Conservation (phyloP, 1,140 invertebrate species). For the Saccostrea echinata region DNA sequence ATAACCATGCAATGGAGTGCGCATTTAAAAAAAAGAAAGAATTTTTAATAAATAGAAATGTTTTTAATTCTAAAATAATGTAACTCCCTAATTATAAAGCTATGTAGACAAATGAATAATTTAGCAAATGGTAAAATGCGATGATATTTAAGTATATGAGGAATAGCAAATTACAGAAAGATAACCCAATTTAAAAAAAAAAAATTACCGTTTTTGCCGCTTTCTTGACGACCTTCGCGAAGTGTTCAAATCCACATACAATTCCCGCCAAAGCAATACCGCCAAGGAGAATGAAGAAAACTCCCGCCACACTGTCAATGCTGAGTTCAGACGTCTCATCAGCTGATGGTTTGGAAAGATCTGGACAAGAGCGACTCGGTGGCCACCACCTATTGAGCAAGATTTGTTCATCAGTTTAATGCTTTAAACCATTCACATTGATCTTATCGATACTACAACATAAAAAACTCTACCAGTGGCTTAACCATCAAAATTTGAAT, state of each 20-base stretch:
- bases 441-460: too few species aligned
- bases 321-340: slow-evolving; percentile 84
- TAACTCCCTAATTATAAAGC: too few species aligned
- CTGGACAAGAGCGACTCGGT: slow-evolving; percentile 68
- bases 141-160: not conserved
- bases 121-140: not conserved
- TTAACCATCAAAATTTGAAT: too few species aligned
- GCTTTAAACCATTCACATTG: too few species aligned
- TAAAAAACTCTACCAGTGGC: too few species aligned
- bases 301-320: slow-evolving; percentile 97
- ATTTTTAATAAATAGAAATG: too few species aligned
- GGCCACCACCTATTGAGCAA: slow-evolving; percentile 65
- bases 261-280: slow-evolving; percentile 89
- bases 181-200: not conserved
- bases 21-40: not conserved
- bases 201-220: slow-evolving; percentile 38
- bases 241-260: slow-evolving; percentile 65
- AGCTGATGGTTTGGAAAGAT: slow-evolving; percentile 68
- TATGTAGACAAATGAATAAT: not conserved
- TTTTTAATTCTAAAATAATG: too few species aligned
- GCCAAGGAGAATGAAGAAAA: slow-evolving; percentile 98
- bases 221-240: slow-evolving; percentile 48
- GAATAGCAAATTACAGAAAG: not conserved
- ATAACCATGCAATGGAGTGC: not conserved
- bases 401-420: too few species aligned